Evolutionary conservation across 1,140 invertebrate species (phyloP).

Genomic region (Halesus radiatus): DNA sequence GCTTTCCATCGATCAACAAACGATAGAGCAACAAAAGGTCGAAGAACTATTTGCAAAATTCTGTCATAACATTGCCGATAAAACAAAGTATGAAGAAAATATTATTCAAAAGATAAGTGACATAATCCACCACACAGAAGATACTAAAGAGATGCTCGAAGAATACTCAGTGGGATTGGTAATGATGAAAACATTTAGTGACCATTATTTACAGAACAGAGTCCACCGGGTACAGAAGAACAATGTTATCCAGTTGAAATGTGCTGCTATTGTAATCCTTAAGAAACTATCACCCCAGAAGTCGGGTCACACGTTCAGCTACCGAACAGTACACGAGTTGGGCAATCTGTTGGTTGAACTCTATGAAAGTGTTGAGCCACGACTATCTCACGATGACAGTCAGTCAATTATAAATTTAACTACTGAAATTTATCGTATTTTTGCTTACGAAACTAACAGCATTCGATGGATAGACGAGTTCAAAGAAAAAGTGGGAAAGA

Average conservation of each 20-base stretch:
- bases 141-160: neutral
- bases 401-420: too few relatives aligned
- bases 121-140: neutral
- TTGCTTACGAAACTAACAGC: neutral
- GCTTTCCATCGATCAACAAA: neutral
- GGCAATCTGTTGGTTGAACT: neutral
- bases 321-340: neutral
- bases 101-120: neutral
- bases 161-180: neutral
- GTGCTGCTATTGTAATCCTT: neutral
- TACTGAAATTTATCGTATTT: neutral
- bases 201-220: neutral
- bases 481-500: neutral
- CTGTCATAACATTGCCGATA: neutral
- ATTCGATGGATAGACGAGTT: conserved; percentile 10
- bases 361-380: neutral
- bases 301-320: neutral
- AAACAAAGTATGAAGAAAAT: neutral
- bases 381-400: neutral
- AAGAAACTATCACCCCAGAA: neutral
- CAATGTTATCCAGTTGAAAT: neutral
- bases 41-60: neutral
- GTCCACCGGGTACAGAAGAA: neutral
- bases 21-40: neutral
- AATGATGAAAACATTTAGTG: conserved; percentile 1